Evolutionary conservation across 2,888 invertebrate species (phyloP), one percentile per base, ranked within the genome.

Genomic region (Erebia aethiops): DNA sequence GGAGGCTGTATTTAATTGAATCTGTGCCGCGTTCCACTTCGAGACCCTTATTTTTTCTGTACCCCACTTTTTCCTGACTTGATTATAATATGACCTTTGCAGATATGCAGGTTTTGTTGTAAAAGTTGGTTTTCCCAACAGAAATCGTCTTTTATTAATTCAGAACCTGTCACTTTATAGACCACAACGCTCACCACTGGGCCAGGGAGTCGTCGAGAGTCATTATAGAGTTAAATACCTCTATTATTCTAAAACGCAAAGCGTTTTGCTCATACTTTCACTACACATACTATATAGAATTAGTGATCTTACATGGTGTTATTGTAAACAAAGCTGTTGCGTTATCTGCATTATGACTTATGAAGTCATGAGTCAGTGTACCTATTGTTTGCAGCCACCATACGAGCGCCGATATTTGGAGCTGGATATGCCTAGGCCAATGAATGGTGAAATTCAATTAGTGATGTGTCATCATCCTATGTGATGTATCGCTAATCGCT

Each of bases 281-380:
- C 51, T 51, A 49, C 35, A 9, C 16, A 16, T 54, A n/a, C n/a
- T 18, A 18, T 18, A 54, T 16, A 16, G 10, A 43, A 67, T 51
- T 35, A 60, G 49, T 51, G 49, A 60, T 60, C 69, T 51, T 71
- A 54, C 80, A 81, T 80, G 80, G 80, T 80, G 57, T 46, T 81
- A 82, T 79, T 82, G 83, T 83, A 77, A 82, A 83, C 82, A 84
- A 83, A 79, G 77, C 81, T 80, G 78, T 81, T 83, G 82, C 81
- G 83, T 85, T 87, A 84, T 82, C 79, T 77, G 69, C 73, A 61
- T 79, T 77, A 82, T 89, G 87, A 89, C 82, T 88, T 77, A 82
- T 89, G 88, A 89, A 89, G 82, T 88, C 77, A 82, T 89, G 88
- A 89, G 82, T 89, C 87, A 87, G 78, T 74, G 79, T 81, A 49